phyloP scores from a whole-genome alignment of 2,888 invertebrate genomes.

The Drosophila affinis region DNA sequence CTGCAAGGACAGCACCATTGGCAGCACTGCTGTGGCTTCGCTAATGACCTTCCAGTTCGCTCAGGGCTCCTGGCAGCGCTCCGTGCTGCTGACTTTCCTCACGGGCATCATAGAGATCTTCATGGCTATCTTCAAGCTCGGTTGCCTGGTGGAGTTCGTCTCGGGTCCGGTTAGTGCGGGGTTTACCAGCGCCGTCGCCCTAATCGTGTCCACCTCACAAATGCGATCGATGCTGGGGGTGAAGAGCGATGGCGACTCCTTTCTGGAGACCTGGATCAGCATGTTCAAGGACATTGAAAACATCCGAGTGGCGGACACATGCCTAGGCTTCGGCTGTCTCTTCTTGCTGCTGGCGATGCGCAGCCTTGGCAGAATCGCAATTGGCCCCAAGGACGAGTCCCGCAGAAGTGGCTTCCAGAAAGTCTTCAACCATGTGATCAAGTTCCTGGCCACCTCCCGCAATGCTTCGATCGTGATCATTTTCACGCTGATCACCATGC shows the following conservation, averaged over 20 bases:
- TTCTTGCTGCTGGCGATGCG: conserved; percentile 89
- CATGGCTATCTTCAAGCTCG: conserved; percentile 92
- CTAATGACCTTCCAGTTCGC: conserved; percentile 92
- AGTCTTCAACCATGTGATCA: conserved; percentile 87
- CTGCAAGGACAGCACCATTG: conserved; percentile 95
- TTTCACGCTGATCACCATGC: conserved; percentile 87
- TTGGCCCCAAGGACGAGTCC: conserved; percentile 86
- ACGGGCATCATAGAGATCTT: conserved; percentile 90
- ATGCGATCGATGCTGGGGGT: conserved; percentile 92
- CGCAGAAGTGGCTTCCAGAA: conserved; percentile 84
- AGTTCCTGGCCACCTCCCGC: conserved; percentile 90
- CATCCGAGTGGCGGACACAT: conserved; percentile 89
- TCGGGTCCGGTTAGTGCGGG: conserved; percentile 95
- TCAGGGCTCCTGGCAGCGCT: conserved; percentile 86
- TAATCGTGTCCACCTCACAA: conserved; percentile 94
- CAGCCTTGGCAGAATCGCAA: conserved; percentile 87
- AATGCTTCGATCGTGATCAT: conserved; percentile 92
- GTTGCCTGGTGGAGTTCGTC: conserved; percentile 94
- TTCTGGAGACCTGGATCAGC: conserved; percentile 91
- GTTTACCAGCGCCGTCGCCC: conserved; percentile 94
- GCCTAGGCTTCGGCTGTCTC: conserved; percentile 90
- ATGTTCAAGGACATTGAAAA: conserved; percentile 88
- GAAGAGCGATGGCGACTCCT: conserved; percentile 88
- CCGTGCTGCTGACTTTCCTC: conserved; percentile 90
- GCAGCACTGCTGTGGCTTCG: conserved; percentile 96